Conservation (phyloP, 2,888 invertebrate species). For the Ornithoptera alexandrae region DNA sequence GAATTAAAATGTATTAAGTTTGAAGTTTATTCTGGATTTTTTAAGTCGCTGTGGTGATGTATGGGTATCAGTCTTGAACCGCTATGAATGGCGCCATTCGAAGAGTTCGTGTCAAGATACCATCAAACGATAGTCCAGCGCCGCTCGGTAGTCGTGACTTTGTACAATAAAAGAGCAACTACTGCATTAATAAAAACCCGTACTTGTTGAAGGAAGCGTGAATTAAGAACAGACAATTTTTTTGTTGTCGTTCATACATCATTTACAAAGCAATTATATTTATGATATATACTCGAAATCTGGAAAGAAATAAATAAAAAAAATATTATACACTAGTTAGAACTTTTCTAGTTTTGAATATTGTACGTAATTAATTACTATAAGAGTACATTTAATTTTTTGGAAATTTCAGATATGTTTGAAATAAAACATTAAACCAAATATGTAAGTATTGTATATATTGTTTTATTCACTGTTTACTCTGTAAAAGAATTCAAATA, state of each 20-base stretch:
- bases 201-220: conserved; percentile 1
- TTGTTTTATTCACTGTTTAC: too few relatives aligned
- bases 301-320: background rate
- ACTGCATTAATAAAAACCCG: conserved; percentile 37
- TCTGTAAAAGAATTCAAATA: too few relatives aligned
- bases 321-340: background rate
- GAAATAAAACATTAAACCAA: too few relatives aligned
- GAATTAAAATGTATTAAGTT: background rate
- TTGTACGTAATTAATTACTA: too few relatives aligned
- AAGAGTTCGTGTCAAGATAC: conserved; percentile 50
- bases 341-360: too few relatives aligned
- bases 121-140: conserved; percentile 41
- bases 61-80: conserved; percentile 3
- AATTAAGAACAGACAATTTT: conserved; percentile 11
- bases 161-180: conserved; percentile 37
- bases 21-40: background rate
- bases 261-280: background rate
- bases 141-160: conserved; percentile 46
- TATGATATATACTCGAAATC: background rate
- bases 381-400: too few relatives aligned
- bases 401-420: too few relatives aligned
- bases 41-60: conserved; percentile 1
- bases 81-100: conserved; percentile 28
- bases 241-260: background rate
- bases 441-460: too few relatives aligned